phyloP scores from a whole-genome alignment of 2,888 invertebrate species.

The Caenorhabditis zanzibari region DNA sequence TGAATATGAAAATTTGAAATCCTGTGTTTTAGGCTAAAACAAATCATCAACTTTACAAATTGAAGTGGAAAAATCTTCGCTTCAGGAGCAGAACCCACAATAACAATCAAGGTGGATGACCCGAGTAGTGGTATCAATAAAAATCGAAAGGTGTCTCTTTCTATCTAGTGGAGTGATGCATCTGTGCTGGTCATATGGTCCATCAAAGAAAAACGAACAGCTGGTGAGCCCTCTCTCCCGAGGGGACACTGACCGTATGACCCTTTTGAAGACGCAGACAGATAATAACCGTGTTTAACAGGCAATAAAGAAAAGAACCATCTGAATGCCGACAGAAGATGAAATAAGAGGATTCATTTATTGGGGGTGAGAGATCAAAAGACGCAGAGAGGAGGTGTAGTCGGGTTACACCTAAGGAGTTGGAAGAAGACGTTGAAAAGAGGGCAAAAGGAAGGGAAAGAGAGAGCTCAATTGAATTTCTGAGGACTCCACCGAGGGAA shows the following conservation, averaged over 20 bases:
- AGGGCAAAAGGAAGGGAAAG: background rate
- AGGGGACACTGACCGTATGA: slow-evolving; percentile 43
- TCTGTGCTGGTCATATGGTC: slow-evolving; percentile 28
- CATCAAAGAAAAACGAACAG: slow-evolving; percentile 18
- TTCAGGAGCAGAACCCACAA: background rate
- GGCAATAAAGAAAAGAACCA: slow-evolving; percentile 9
- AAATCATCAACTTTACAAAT: too few species aligned
- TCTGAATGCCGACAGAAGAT: background rate
- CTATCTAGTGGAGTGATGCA: slow-evolving; percentile 29
- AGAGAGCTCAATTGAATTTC: slow-evolving; percentile 51
- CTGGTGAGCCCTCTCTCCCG: background rate
- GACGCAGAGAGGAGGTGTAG: slow-evolving; percentile 19
- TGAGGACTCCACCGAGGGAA: background rate
- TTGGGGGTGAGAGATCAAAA: slow-evolving; percentile 10
- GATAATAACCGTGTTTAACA: background rate
- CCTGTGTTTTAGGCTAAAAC: too few species aligned
- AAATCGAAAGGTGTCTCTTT: background rate
- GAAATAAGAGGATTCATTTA: slow-evolving; percentile 10
- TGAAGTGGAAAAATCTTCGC: too few species aligned
- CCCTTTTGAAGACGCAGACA: slow-evolving; percentile 3
- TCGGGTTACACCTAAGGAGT: slow-evolving; percentile 51
- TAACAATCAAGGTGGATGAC: background rate
- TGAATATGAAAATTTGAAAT: too few species aligned
- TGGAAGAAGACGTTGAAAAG: slow-evolving; percentile 11
- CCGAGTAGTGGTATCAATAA: background rate